Base-by-base conservation (phyloP, 2,888 invertebrate species). In the Silvanus unidentatus region DNA sequence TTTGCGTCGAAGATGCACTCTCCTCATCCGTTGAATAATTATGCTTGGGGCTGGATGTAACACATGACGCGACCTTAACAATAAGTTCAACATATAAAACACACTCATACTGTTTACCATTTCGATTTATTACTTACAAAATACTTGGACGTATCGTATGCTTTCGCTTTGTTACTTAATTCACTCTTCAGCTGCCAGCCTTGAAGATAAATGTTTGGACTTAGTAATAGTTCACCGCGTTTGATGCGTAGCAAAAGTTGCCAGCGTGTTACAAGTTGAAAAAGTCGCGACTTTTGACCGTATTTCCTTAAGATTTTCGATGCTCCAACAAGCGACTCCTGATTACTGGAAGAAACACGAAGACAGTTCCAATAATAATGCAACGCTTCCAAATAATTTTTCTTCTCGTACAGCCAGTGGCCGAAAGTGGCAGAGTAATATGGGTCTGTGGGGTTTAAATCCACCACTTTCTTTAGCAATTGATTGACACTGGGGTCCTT, bases 351-450 rank as follows among this genome's bases (percentile, higher is more conserved):
- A 36, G 76, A 73, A 15, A 75, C 64, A 37, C 73, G 66, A 73
- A 81, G 66, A 64, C 77, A 63, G 73, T 73, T 69, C 74, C 76
- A 70, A 75, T 77, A 76, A 71, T 79, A 70, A 65, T 77, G 59
- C 63, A 79, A 58, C 52, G 80, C 71, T 62, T 75, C 69, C 45
- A 73, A 65, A 59, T 74, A 69, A 59, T 76, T 75, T 83, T 84
- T 81, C 73, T 78, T 79, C 45, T 79, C 78, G 47, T 77, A 76
- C 16, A 83, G 75, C 82, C 87, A 88, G 52, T 82, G 78, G 27
- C 84, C 86, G 61, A 85, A 86, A 50, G 85, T 77, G 34, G 84
- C 76, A 28, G 81, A 77, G 59, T 85, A 81, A 59, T 85, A 83
- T 59, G 85, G 82, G 64, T 83, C 82, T 41, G 68, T 71, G 0